A percentile compares a stretch with the other conserved stretches of the same genome.
Evolutionary conservation across 2,113 vertebrate genomes (phyloP).

Genomic region (Zapornia atra): DNA sequence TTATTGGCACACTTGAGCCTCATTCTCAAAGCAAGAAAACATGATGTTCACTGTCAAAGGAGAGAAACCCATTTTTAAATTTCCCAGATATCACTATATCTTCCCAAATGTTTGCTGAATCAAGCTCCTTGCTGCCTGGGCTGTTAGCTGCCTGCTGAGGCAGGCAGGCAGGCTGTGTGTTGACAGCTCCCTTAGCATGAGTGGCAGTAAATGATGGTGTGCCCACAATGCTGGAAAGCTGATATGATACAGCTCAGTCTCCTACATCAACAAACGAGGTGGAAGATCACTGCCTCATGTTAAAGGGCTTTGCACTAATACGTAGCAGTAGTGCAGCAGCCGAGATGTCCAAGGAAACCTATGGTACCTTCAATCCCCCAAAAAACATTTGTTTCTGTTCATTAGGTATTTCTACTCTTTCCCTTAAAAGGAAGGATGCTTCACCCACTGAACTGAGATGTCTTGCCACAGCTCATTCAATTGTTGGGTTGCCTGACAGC

Average conservation of each 20-base stretch:
- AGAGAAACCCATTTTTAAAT: not conserved
- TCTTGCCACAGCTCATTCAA: not conserved
- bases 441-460: accelerated
- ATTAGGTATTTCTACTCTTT: not conserved
- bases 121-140: not conserved
- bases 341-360: not conserved
- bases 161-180: not conserved
- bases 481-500: accelerated
- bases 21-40: not conserved
- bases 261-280: not conserved
- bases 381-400: not conserved
- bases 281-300: not conserved
- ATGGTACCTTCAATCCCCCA: not conserved
- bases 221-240: not conserved
- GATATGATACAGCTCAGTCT: not conserved
- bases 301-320: not conserved
- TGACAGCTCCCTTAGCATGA: conserved; percentile 17
- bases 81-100: not conserved
- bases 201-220: not conserved
- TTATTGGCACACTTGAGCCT: not conserved
- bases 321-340: not conserved
- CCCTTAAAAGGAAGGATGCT: not conserved
- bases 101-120: conserved; percentile 3
- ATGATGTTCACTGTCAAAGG: not conserved
- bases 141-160: not conserved